These are phyloP conservation scores for Aepyceros melampus DNA, from an alignment of 2,113 vertebrate genomes.

Conservation along the genomic window DNA sequence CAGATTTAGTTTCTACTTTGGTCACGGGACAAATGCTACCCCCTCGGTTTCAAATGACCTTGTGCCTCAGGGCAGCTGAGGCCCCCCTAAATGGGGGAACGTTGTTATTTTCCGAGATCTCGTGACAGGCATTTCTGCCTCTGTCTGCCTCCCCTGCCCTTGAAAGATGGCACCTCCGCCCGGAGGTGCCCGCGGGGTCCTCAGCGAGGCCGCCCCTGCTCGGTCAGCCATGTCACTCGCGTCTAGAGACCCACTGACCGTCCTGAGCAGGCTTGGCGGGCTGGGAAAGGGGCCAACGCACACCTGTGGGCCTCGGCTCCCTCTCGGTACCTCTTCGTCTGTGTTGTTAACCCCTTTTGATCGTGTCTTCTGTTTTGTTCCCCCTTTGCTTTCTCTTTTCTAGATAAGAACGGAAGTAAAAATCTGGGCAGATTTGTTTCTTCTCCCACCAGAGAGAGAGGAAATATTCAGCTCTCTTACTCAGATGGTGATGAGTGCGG, in stretches of 20 bases:
- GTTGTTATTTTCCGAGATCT: rapidly evolving
- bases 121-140: rapidly evolving
- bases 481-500: slow-evolving; percentile 87
- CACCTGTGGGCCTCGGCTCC: background rate
- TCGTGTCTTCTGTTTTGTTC: background rate
- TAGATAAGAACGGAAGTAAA: slow-evolving; percentile 81
- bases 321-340: background rate
- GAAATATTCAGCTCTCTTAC: slow-evolving; percentile 89
- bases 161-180: rapidly evolving
- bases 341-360: background rate
- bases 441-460: slow-evolving; percentile 85
- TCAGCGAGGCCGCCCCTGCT: background rate
- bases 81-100: background rate
- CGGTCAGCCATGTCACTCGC: background rate
- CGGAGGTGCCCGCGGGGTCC: background rate
- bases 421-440: slow-evolving; percentile 91
- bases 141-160: background rate
- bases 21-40: too few relatives aligned
- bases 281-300: rapidly evolving
- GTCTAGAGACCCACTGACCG: background rate
- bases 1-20: background rate
- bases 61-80: background rate
- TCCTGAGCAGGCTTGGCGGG: rapidly evolving
- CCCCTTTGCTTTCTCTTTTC: background rate
- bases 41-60: background rate